Evolutionary conservation across 2,797 vertebrate species (phyloP), one percentile per base, ranked within the genome.

Genomic region (Lithobates pipiens): DNA sequence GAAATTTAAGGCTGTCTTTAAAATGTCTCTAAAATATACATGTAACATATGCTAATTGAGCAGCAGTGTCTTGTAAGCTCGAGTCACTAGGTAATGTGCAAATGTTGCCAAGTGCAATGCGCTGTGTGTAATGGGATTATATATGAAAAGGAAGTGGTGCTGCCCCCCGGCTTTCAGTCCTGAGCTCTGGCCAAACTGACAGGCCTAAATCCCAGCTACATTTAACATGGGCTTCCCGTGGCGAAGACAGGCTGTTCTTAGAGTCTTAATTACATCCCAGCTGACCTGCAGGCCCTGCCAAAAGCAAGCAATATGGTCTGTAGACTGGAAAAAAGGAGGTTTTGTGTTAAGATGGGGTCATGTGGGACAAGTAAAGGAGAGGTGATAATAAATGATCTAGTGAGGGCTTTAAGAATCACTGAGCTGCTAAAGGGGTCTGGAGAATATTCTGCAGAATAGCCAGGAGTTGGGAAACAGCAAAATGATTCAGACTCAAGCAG

Each of bases 21-120:
- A 97, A 97, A 97, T 89, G 93, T 94, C 94, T 93, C 94, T 97
- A 95, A 99, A 98, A 98, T 96, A 97, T 98, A 97, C 96, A 98
- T 97, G 95, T 94, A 94, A 96, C 95, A 95, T 97, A 98, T 98
- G 97, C 96, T 98, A 97, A 98, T 98, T 92, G 89, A 90, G 90
- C 92, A 84, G 76, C 89, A 84, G 82, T 91, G 92, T 94, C 94
- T 94, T 93, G 91, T 91, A 91, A 89, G 92, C 91, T 89, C 85
- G 86, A 92, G 91, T 91, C 93, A 92, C 93, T 92, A 91, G 93
- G 92, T 94, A 93, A 90, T 90, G 90, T 89, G 93, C 92, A 94
- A 94, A 95, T 94, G 94, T 92, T 89, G 93, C 94, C 94, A 94
- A 95, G 93, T 94, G 92, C 93, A 94, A 86, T 89, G 90, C 91